A percentile compares a stretch with the other conserved stretches of the same genome.
Conservation (phyloP, 2,888 invertebrate species). For the Vanessa cardui region DNA sequence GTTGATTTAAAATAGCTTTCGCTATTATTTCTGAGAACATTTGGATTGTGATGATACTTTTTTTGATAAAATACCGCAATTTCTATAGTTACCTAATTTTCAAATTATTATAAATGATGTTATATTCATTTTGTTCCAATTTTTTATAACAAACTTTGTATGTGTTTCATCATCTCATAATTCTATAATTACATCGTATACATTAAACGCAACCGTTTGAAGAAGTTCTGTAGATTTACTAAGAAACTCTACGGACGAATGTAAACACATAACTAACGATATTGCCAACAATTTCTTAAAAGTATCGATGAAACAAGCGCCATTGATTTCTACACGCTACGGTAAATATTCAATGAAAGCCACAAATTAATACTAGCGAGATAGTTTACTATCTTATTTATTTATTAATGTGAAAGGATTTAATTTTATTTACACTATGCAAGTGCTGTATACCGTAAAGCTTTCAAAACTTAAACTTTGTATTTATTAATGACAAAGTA, state of each 20-base stretch:
- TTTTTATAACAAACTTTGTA: neutral
- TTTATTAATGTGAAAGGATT: too few species aligned
- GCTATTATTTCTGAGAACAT: too few species aligned
- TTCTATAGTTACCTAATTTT: too few species aligned
- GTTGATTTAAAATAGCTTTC: neutral
- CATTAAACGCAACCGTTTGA: conserved; percentile 34
- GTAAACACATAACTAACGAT: conserved; percentile 42
- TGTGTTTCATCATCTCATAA: conserved; percentile 25
- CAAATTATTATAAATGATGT: neutral
- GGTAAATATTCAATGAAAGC: conserved; percentile 18
- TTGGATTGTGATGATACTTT: too few species aligned
- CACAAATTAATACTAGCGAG: conserved; percentile 3
- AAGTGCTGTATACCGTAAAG: too few species aligned
- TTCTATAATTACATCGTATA: conserved; percentile 22
- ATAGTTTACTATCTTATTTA: too few species aligned
- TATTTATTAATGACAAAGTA: too few species aligned
- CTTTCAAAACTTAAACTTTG: too few species aligned
- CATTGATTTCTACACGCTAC: conserved; percentile 5
- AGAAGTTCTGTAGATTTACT: conserved; percentile 44
- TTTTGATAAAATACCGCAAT: too few species aligned
- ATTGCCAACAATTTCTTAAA: conserved; percentile 43
- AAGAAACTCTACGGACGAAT: conserved; percentile 43
- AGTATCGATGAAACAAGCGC: conserved; percentile 38
- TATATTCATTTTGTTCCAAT: neutral
- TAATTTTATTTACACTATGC: too few species aligned